Base-by-base conservation (phyloP, 2,113 vertebrate genomes). In the Monopterus albus region DNA sequence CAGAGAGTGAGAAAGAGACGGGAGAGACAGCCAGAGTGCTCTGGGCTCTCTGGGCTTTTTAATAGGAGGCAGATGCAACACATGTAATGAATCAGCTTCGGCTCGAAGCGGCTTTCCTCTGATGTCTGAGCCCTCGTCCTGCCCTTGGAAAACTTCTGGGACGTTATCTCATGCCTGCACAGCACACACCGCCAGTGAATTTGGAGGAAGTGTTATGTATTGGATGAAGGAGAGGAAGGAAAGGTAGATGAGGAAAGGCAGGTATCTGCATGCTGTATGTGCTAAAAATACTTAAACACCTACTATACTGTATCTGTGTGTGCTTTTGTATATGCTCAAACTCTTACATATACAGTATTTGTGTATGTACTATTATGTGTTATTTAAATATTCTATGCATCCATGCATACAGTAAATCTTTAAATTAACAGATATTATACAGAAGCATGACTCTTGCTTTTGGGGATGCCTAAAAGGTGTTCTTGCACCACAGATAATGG, bases 81-180 rank as follows among this genome's bases (percentile, higher is more conserved):
- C 89, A 90, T 90, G 87, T 93, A 93, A 93, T 93, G 93, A 95
- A 94, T 95, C 91, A 92, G 87, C 91, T 83, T 79, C 71, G 90
- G 86, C 91, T 89, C 68, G 83, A 89, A 79, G 92, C 86, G 82
- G 88, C 85, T 90, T 87, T 91, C 89, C 85, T 94, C 91, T 95
- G 93, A 95, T 94, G 92, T 95, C 92, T 94, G 93, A 94, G 90
- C 83, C 77, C 87, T 93, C 90, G 91, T 94, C 92, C 91, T 94
- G 92, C 92, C 89, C 92, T 91, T 91, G 90, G 84, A 93, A 92
- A 93, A 83, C 86, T 87, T 91, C 88, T 89, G 87, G 92, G 91
- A 93, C 88, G 83, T 91, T 89, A 93, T 94, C 94, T 93, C 91
- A 91, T 91, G 88, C 87, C 91, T 91, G 88, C 90, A 91, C 84